Evolutionary conservation across 2,888 invertebrate genomes (phyloP).

Genomic region (Brachyptera putata): DNA sequence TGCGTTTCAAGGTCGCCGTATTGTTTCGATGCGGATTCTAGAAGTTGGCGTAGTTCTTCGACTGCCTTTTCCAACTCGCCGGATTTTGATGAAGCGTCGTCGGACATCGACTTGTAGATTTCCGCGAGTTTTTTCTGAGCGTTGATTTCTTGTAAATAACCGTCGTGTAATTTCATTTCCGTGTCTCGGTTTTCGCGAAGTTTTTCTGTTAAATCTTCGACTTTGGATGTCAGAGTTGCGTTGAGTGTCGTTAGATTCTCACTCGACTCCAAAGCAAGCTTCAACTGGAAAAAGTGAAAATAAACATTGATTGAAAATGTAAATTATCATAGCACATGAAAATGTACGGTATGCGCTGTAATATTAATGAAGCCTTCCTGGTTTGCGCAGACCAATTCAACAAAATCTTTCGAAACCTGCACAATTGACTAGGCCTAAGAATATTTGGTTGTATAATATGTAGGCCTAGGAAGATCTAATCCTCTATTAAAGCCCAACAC

Average conservation of each 20-base stretch:
- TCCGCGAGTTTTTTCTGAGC: slow-evolving; percentile 81
- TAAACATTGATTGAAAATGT: slow-evolving; percentile 4
- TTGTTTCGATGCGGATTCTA: slow-evolving; percentile 74
- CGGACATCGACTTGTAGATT: slow-evolving; percentile 75
- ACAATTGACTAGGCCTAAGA: too few species aligned
- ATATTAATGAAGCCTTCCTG: too few species aligned
- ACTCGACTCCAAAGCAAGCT: slow-evolving; percentile 64
- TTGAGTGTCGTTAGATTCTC: slow-evolving; percentile 65
- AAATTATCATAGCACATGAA: too few species aligned
- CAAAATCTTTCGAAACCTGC: too few species aligned
- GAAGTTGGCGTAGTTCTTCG: slow-evolving; percentile 61
- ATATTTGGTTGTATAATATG: too few species aligned
- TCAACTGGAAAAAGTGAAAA: slow-evolving; percentile 45
- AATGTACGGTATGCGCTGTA: too few species aligned
- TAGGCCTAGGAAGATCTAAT: too few species aligned
- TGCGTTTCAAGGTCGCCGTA: slow-evolving; percentile 76
- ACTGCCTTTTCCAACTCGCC: slow-evolving; percentile 74
- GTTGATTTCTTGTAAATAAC: slow-evolving; percentile 73
- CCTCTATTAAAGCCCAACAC: too few species aligned
- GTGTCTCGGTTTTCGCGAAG: slow-evolving; percentile 70
- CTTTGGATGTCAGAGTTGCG: slow-evolving; percentile 60
- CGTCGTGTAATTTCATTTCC: slow-evolving; percentile 63
- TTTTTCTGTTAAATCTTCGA: slow-evolving; percentile 65
- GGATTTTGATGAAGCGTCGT: slow-evolving; percentile 72
- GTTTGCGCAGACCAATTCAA: too few species aligned